phyloP scores from a whole-genome alignment of 2,797 vertebrate genomes.

The Orestias chungarensis region DNA sequence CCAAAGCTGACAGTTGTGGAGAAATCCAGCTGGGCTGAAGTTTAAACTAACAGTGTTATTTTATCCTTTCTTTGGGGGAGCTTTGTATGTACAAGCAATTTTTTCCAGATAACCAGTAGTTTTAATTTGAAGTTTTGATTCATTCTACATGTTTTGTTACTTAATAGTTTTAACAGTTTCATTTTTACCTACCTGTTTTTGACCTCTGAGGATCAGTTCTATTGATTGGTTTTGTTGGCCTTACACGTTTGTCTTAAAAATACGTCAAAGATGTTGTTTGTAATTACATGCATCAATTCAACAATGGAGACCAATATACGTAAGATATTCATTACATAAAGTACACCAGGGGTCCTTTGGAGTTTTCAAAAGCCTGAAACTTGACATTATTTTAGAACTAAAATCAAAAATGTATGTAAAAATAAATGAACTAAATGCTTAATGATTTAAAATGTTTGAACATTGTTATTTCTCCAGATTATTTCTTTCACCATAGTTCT shows the following conservation, averaged over 20 bases:
- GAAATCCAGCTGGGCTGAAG: conserved; percentile 23
- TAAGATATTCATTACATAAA: neutral
- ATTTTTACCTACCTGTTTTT: neutral
- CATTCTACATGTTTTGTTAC: neutral
- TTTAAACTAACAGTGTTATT: conserved; percentile 2
- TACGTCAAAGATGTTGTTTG: neutral
- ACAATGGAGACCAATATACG: neutral
- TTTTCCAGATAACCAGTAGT: neutral
- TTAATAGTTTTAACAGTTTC: neutral
- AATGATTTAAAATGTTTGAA: neutral
- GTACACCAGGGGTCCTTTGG: neutral
- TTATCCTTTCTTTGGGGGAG: neutral
- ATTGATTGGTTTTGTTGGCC: neutral
- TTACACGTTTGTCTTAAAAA: neutral
- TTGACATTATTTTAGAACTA: neutral
- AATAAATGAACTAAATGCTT: neutral
- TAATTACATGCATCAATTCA: neutral
- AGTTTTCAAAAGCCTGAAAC: neutral
- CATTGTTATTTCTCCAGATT: neutral
- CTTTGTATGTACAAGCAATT: neutral
- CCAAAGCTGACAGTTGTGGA: conserved; percentile 43
- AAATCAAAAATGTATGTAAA: neutral
- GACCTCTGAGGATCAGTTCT: neutral
- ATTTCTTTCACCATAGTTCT: neutral
- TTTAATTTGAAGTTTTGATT: neutral